These are phyloP conservation scores for Sciurus carolinensis DNA, from an alignment of 2,797 vertebrate species.

Conservation along the genomic window DNA sequence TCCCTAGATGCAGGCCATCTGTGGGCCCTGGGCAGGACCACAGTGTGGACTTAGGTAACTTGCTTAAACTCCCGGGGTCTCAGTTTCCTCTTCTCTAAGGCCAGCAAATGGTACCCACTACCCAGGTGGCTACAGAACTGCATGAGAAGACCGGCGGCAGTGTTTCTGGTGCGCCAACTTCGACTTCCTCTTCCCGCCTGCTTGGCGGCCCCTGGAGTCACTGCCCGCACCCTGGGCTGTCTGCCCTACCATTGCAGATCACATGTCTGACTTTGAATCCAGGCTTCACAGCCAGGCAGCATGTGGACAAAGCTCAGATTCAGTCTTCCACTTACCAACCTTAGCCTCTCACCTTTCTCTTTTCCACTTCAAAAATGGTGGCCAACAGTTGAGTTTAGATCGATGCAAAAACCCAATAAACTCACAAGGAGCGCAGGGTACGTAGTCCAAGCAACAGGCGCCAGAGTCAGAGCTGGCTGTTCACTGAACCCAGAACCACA, in stretches of 20 bases:
- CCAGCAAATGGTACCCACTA: fast-evolving
- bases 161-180: fast-evolving
- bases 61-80: neutral
- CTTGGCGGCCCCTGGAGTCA: neutral
- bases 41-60: fast-evolving
- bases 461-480: too few relatives aligned
- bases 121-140: neutral
- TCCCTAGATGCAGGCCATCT: fast-evolving
- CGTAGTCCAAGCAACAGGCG: too few relatives aligned
- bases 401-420: neutral
- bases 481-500: neutral
- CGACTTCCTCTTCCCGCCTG: neutral
- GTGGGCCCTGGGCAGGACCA: neutral
- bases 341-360: neutral
- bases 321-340: neutral
- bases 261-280: neutral
- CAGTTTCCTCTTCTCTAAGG: neutral
- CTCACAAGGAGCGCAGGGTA: neutral
- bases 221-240: neutral
- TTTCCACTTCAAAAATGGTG: neutral
- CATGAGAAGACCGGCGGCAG: fast-evolving
- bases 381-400: neutral
- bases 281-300: fast-evolving
- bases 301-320: neutral
- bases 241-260: neutral